Conservation (phyloP, 2,113 vertebrate genomes). For the Tylochromis polylepis region DNA sequence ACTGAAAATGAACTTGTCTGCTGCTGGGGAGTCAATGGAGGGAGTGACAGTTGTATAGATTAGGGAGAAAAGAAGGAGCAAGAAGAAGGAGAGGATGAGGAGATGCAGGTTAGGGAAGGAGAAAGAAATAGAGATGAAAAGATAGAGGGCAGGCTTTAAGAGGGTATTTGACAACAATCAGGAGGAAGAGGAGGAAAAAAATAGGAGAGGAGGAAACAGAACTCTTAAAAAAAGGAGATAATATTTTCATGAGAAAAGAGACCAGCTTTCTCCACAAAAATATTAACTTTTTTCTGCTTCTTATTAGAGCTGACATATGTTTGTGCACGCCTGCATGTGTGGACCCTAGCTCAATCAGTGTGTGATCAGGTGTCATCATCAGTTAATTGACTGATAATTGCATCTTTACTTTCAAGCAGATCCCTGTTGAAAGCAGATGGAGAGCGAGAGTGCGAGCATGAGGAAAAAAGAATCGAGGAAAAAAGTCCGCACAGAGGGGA, state of each 20-base stretch:
- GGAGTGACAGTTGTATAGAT: constrained; percentile 58
- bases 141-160: background rate
- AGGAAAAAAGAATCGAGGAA: background rate
- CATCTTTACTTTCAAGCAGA: constrained; percentile 6
- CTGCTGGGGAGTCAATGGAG: constrained; percentile 45
- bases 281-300: background rate
- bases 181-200: background rate
- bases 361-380: constrained; percentile 52
- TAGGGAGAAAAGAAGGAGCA: constrained; percentile 5
- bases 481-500: constrained; percentile 1
- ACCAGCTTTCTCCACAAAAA: background rate
- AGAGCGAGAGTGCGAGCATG: background rate
- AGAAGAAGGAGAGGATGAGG: background rate
- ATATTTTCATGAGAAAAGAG: constrained; percentile 6
- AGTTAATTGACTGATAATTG: constrained; percentile 44
- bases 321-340: background rate
- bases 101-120: background rate
- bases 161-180: background rate
- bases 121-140: background rate
- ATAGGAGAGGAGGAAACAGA: background rate
- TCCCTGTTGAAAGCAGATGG: background rate
- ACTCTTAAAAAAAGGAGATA: constrained; percentile 19
- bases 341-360: background rate
- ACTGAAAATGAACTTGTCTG: constrained; percentile 61
- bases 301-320: background rate